phyloP scores from a whole-genome alignment of 2,113 vertebrate genomes.

The Neodontobutis hainanensis region DNA sequence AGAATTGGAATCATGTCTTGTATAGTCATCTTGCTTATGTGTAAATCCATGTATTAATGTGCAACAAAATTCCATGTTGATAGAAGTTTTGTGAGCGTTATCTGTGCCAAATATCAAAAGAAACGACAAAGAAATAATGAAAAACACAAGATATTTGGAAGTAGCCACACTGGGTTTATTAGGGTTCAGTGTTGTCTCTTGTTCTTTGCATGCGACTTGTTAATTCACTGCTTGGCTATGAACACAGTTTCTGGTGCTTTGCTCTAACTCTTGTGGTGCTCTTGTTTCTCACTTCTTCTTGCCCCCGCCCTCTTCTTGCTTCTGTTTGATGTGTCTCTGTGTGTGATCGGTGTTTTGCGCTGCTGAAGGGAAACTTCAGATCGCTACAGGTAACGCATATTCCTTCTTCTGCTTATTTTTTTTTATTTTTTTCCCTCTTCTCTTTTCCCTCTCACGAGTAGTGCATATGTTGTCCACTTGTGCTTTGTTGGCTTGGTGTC shows the following conservation, averaged over 20 bases:
- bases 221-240: slow-evolving; percentile 55
- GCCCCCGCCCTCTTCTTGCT: slow-evolving; percentile 72
- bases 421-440: background rate
- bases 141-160: background rate
- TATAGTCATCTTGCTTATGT: too few relatives aligned
- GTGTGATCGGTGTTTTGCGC: slow-evolving; percentile 77
- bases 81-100: too few relatives aligned
- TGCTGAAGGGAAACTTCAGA: slow-evolving; percentile 98
- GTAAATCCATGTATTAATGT: too few relatives aligned
- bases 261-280: slow-evolving; percentile 61
- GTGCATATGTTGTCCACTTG: slow-evolving; percentile 42
- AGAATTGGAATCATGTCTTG: too few relatives aligned
- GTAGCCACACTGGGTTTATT: background rate
- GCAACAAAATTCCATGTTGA: too few relatives aligned
- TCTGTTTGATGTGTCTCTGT: slow-evolving; percentile 64
- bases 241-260: slow-evolving; percentile 37
- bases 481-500: slow-evolving; percentile 54
- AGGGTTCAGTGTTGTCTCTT: slow-evolving; percentile 15
- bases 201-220: slow-evolving; percentile 66
- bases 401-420: slow-evolving; percentile 21
- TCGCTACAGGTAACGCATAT: slow-evolving; percentile 91
- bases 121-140: background rate
- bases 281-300: slow-evolving; percentile 36
- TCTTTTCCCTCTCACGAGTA: slow-evolving; percentile 8
- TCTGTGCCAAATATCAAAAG: too few relatives aligned